Evolutionary conservation across 2,797 vertebrate species (phyloP).

Genomic region (Martes flavigula): DNA sequence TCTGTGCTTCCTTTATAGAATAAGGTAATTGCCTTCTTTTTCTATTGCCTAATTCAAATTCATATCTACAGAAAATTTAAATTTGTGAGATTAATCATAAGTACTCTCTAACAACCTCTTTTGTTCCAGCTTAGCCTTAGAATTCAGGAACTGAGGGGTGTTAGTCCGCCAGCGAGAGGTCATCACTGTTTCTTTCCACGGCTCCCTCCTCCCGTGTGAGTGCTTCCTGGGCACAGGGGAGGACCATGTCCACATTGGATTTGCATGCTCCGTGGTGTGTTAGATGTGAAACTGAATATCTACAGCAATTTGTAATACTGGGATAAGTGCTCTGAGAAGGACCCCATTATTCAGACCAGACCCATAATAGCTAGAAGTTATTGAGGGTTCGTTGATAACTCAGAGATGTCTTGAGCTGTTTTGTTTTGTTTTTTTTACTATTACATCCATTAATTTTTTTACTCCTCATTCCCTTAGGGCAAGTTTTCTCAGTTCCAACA

Average conservation of each 20-base stretch:
- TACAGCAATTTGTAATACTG: neutral
- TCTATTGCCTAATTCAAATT: neutral
- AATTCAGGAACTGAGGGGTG: neutral
- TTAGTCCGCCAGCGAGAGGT: accelerated
- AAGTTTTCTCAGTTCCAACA: neutral
- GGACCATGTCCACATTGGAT: accelerated
- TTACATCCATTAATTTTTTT: neutral
- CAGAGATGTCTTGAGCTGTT: neutral
- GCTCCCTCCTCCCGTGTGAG: neutral
- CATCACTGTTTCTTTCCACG: neutral
- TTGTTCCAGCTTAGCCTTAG: neutral
- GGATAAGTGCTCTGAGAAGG: neutral
- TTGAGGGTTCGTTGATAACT: neutral
- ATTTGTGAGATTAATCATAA: neutral
- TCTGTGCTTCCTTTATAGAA: neutral
- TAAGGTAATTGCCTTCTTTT: neutral
- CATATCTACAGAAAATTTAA: neutral
- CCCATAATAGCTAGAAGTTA: neutral
- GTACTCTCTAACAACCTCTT: neutral
- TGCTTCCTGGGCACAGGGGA: accelerated
- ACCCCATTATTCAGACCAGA: neutral
- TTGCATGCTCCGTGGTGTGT: neutral
- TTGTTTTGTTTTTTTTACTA: neutral
- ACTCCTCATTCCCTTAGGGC: neutral
- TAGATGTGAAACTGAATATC: neutral